Percentiles rank a stretch among this genome's conserved stretches.
Conservation (phyloP, 2,888 invertebrate species). For the Nymphalis urticae region DNA sequence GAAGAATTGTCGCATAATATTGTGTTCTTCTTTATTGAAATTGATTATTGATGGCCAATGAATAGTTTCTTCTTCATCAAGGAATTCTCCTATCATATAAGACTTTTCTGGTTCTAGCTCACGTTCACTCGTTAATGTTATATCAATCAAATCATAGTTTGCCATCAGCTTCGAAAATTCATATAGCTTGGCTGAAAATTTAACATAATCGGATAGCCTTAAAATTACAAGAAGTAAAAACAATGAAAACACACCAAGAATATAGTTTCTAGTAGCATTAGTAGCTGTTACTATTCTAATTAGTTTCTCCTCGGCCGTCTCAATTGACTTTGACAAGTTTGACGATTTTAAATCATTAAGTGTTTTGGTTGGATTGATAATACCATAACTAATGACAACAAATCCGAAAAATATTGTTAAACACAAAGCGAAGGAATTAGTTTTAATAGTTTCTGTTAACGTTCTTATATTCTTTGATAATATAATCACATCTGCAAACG, state of each 20-base stretch:
- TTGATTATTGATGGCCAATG: constrained; percentile 55
- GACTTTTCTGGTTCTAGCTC: constrained; percentile 37
- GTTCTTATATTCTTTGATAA: constrained; percentile 51
- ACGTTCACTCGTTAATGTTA: constrained; percentile 41
- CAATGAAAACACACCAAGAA: constrained; percentile 61
- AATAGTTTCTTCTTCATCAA: constrained; percentile 38
- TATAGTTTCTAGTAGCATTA: constrained; percentile 61
- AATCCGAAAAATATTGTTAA: constrained; percentile 28
- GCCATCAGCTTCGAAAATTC: constrained; percentile 65
- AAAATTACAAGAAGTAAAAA: constrained; percentile 57
- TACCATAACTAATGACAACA: constrained; percentile 49
- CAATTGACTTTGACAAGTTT: constrained; percentile 34
- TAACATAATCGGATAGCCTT: constrained; percentile 59
- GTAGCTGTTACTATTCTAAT: constrained; percentile 52
- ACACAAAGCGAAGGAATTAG: constrained; percentile 22
- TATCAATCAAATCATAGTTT: constrained; percentile 59
- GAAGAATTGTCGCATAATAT: constrained; percentile 43
- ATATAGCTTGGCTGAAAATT: constrained; percentile 64
- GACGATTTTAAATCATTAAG: constrained; percentile 45
- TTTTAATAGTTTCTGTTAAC: constrained; percentile 34
- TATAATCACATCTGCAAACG: constrained; percentile 50
- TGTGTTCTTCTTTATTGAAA: constrained; percentile 50
- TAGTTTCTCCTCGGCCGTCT: constrained; percentile 50
- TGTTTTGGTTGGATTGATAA: constrained; percentile 54
- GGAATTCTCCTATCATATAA: constrained; percentile 39